A percentile compares a stretch with the other conserved stretches of the same genome.
Evolutionary conservation across 2,888 invertebrate species (phyloP).

Genomic region (Leucophenga montana): DNA sequence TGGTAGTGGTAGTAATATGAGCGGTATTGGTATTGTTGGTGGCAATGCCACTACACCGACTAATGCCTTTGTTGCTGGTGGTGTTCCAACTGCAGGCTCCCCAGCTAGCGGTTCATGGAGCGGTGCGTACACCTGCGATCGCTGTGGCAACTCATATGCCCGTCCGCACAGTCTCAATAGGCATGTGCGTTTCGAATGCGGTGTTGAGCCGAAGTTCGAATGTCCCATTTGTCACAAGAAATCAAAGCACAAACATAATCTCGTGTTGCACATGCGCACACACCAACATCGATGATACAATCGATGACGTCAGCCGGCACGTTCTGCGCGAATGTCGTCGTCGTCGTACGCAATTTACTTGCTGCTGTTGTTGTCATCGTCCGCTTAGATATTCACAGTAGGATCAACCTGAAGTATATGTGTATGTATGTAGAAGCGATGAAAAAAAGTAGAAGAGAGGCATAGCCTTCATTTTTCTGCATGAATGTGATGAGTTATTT

Average conservation of each 20-base stretch:
- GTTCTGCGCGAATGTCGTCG: conserved; percentile 31
- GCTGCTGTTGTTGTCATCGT: conserved; percentile 34
- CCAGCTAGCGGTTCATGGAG: conserved; percentile 55
- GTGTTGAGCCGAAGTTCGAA: conserved; percentile 77
- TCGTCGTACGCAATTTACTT: conserved; percentile 35
- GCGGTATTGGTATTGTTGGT: conserved; percentile 9
- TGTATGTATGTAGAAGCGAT: too few relatives aligned
- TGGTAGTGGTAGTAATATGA: conserved; percentile 1
- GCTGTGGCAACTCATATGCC: conserved; percentile 77
- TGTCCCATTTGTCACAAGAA: conserved; percentile 78
- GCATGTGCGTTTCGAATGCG: conserved; percentile 78
- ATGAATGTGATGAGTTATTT: conserved; percentile 24
- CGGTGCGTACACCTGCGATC: conserved; percentile 74
- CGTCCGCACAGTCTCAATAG: conserved; percentile 76
- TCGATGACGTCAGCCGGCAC: conserved; percentile 55
- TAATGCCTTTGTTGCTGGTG: conserved; percentile 33
- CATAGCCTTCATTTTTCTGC: neutral
- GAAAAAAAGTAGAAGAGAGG: conserved; percentile 8
- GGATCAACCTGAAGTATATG: neutral
- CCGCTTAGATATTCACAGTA: conserved; percentile 21
- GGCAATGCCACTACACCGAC: neutral
- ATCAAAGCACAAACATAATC: conserved; percentile 74
- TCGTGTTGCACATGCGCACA: conserved; percentile 74
- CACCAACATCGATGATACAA: conserved; percentile 74
- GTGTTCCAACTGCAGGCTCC: conserved; percentile 25